Base-by-base conservation (phyloP, 2,113 vertebrate genomes). In the Tringa solitaria region DNA sequence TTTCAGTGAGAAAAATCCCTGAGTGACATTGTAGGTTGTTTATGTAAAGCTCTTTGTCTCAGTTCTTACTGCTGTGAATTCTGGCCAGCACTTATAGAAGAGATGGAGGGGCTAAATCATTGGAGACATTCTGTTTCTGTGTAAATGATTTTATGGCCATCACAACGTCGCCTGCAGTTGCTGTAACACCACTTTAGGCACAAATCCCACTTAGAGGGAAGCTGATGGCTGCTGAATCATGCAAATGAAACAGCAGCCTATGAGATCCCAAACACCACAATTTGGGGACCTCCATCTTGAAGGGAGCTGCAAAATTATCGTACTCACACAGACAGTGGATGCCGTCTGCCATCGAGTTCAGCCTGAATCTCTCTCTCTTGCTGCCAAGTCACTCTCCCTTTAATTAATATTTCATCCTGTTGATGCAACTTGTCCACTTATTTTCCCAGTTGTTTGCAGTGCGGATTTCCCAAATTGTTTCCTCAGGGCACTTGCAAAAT, bases 361-460 rank as follows among this genome's bases (percentile, higher is more conserved):
- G 11, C 30, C 56, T 64, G 39, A 79, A 60, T 68, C n/a, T 59
- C 27, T 45, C 24, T 63, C 15, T 39, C 83, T 78, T 86, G 8
- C 56, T 93, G 73, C 76, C 48, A 65, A 87, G 80, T 69, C 28
- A 33, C 67, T 94, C 82, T 57, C 39, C 22, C 61, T 93, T 94
- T 93, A 82, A 97, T 95, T 96, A 95, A 96, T 96, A 95, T 95
- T 96, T 93, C 41, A 95, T 84, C 95, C 26, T 78, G 91, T 96
- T 87, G 86, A 84, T 75, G 94, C 19, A 92, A 90, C 86, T 94
- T 85, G 93, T 96, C 95, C 96, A 96, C 84, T 91, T 87, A 67
- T 87, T 96, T 95, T 94, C 88, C 96, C 91, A 80, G 65, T 69
- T 96, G 64, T 94, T 96, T 96, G 86, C 84, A 91, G 70, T 90